Percentiles rank a stretch among this genome's conserved stretches.
Evolutionary conservation across 2,113 vertebrate species (phyloP).

Genomic region (Malurus elegans): DNA sequence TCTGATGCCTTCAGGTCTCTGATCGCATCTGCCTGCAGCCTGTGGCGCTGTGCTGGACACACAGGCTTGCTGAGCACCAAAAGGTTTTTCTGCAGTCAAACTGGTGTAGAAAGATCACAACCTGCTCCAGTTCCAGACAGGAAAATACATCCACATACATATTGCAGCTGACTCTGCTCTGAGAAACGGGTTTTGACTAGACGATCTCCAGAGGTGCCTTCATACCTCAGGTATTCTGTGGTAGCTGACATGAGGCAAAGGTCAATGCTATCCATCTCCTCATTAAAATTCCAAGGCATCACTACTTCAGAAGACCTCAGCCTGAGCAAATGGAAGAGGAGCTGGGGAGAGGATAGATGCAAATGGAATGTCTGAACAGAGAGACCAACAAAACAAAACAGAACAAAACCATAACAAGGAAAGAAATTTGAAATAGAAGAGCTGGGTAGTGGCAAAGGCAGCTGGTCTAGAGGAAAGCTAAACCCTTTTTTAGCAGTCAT

Average conservation of each 20-base stretch:
- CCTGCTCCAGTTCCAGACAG: neutral
- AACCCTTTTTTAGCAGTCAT: neutral
- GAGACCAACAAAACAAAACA: neutral
- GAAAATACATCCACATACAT: neutral
- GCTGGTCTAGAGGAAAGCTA: neutral
- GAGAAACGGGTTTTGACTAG: neutral
- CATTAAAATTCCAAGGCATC: neutral
- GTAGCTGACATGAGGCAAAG: neutral
- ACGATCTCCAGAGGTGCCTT: neutral
- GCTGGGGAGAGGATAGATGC: neutral
- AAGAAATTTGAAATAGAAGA: neutral
- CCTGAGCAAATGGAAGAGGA: neutral
- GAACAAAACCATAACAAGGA: neutral
- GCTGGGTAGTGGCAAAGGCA: neutral
- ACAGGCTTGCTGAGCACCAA: neutral
- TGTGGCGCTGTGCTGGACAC: neutral
- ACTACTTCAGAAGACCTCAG: neutral
- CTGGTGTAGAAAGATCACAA: neutral
- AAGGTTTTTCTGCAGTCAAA: neutral
- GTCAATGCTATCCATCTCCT: neutral
- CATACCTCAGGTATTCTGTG: neutral
- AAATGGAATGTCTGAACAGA: neutral
- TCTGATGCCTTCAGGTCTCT: neutral
- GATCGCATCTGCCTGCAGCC: neutral
- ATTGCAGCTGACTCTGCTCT: neutral